Evolutionary conservation across 1,140 invertebrate species (phyloP), one percentile per base, ranked within the genome.

Genomic region (Drosophila busckii): DNA sequence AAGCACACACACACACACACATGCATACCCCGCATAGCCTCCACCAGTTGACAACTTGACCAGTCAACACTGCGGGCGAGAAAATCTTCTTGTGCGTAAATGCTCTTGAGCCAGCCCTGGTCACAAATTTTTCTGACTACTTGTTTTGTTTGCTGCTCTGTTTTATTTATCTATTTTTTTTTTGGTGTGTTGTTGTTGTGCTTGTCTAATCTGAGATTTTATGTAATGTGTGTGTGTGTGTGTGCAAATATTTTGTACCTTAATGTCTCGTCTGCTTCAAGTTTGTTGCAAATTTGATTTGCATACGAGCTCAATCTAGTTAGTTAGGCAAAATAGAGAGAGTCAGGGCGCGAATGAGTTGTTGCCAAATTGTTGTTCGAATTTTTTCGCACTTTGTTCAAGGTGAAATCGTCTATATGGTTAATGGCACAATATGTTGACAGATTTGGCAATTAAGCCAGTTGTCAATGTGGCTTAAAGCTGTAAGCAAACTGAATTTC

Each of bases 51-150:
- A 31, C 37, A 49, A 50, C 17, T 44, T 54, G 56, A 45, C 56
- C 56, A 56, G 44, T 62, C 52, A 62, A 62, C 59, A 62, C 73
- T 71, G 58, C 58, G 65, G 63, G 68, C 68, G 63, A 78, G 58
- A 80, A 78, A 71, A 70, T 66, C 45, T 40, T 54, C 34, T 66
- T 65, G 60, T 70, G 56, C 50, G 45, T 55, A 76, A 76, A 76
- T 61, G 64, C 58, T 31, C 58, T 69, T 65, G 31, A 60, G 64
- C 26, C 45, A 34, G n/a, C n/a, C 5, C n/a, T 37, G 35, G 59
- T 59, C 55, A 53, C 8, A 53, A 23, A 54, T 63, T 42, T 35
- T 19, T 23, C 15, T 12, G 3, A 46, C 7, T 32, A n/a, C 26
- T 28, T 71, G 32, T 48, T 26, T 20, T 22, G 13, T 32, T 22